Evolutionary conservation across 2,797 vertebrate genomes (phyloP).

Genomic region (Hephaestus fuliginosus): DNA sequence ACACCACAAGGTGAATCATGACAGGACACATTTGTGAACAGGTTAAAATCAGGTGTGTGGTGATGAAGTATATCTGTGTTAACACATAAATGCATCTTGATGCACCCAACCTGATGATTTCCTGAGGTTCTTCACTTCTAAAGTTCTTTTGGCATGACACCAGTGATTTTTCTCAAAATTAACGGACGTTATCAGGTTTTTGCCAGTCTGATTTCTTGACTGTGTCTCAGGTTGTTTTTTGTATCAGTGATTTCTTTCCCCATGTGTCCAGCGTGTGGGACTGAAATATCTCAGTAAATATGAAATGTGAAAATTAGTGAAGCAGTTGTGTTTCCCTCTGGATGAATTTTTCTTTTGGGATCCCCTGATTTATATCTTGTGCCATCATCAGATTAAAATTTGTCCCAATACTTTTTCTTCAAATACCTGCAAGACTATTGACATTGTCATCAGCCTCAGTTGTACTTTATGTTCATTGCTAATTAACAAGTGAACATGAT

Average conservation of each 20-base stretch:
- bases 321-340: no score
- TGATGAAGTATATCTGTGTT: background rate
- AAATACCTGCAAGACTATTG: background rate
- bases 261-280: background rate
- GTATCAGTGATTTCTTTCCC: background rate
- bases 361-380: background rate
- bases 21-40: slow-evolving; percentile 28
- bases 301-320: no score
- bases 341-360: no score
- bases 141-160: background rate
- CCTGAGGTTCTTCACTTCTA: background rate
- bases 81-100: background rate
- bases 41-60: slow-evolving; percentile 26
- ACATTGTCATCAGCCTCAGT: background rate
- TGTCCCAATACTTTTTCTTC: background rate
- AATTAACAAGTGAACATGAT: background rate
- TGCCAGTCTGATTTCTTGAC: background rate
- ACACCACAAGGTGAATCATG: slow-evolving; percentile 13
- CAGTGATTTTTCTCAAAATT: background rate
- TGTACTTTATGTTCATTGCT: background rate
- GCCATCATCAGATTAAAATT: no score
- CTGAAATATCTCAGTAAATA: background rate
- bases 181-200: slow-evolving; percentile 9
- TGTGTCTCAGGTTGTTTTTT: slow-evolving; percentile 5
- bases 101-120: slow-evolving; percentile 9